A percentile compares a stretch with the other conserved stretches of the same genome.
Conservation (phyloP, 1,140 invertebrate species). For the Drosophila baimaii region DNA sequence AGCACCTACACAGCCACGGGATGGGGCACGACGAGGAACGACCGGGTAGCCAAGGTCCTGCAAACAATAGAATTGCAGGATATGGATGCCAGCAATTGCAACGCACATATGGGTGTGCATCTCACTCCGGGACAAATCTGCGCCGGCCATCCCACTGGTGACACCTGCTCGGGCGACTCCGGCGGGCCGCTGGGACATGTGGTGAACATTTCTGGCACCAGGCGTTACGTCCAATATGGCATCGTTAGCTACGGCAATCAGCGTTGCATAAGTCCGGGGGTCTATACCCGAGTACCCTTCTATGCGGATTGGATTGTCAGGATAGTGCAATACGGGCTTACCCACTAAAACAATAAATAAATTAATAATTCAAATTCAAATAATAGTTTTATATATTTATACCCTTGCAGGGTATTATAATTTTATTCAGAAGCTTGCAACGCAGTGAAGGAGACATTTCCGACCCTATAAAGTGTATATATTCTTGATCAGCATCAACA, state of each 20-base stretch:
- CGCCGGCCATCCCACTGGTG: not conserved
- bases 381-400: no score
- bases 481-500: no score
- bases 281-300: slow-evolving; percentile 1
- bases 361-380: no score
- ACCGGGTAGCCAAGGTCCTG: not conserved
- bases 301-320: not conserved
- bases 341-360: no score
- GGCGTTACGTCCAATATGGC: not conserved
- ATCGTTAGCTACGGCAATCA: not conserved
- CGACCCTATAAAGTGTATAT: no score
- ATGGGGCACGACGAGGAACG: not conserved
- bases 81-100: not conserved
- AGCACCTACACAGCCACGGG: not conserved
- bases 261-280: not conserved
- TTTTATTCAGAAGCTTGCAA: no score
- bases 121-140: not conserved
- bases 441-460: no score
- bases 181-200: slow-evolving; percentile 1
- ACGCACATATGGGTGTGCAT: not conserved
- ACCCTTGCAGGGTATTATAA: no score
- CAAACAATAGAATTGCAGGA: not conserved
- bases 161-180: slow-evolving; percentile 5
- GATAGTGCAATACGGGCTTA: not conserved
- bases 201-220: not conserved